Evolutionary conservation across 2,797 vertebrate genomes (phyloP), one percentile per base, ranked within the genome.

Genomic region (Ctenochaetus hawaiiensis): DNA sequence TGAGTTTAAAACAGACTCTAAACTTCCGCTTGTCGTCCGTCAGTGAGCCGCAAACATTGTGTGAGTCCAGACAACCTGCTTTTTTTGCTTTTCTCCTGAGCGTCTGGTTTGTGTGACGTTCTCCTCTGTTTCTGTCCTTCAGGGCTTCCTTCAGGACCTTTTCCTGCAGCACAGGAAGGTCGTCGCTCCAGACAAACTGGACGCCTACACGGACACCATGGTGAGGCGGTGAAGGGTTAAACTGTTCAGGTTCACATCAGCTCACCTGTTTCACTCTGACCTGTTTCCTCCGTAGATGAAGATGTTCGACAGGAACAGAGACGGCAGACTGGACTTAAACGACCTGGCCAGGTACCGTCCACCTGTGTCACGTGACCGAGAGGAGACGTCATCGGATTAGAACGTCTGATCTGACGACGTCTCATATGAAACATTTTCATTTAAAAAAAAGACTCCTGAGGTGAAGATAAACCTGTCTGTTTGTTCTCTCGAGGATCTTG

Each of bases 141-240:
- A 99, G 97, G 93, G 96, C 83, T 98, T 98, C 85, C 94, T 99
- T 30, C 89, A 94, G 54, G 97, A 98, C 78, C 96, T 99, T 48
- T 96, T 98, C 84, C 78, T 93, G 71, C 96, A 96, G 65, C 97
- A 97, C 77, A 90, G 92, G 85, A 97, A 94, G 92, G 76, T 22
- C 3, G 87, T 98, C 77, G 66, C 95, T 0, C 79, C 93, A 8
- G 92, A 78, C 23, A 97, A 97, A 56, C 94, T 98, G 90, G 94
- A 96, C 80, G 93, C 96, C 64, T 98, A 98, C 75, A 96, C 96
- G 0, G 93, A 91, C 67, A 93, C 94, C 63, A 97, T 98, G 96
- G 97, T 98, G 95, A 8, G 41, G n/a, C 2, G 6, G 39, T 1
- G 1, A 3, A 10, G 12, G 41, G 14, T 26, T 22, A 1, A 6